These are phyloP conservation scores for Sminthurinus aureus DNA, from an alignment of 2,888 invertebrate species.

Conservation along the genomic window DNA sequence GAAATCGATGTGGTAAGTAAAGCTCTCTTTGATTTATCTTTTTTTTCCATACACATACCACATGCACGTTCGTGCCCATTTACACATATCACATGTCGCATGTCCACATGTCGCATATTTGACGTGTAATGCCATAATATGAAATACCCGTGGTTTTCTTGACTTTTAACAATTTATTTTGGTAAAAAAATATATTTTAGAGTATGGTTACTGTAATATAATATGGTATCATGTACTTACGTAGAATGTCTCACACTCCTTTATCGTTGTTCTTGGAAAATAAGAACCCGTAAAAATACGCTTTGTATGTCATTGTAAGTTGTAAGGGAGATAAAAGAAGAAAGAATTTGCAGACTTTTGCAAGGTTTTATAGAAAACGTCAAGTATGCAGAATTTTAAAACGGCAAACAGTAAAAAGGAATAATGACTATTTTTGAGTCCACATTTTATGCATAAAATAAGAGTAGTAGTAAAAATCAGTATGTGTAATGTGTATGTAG, in stretches of 20 bases:
- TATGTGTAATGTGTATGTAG: background rate
- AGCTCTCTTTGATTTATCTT: background rate
- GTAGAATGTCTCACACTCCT: too few relatives aligned
- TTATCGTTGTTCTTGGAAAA: too few relatives aligned
- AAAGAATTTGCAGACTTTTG: too few relatives aligned
- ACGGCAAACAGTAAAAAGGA: background rate
- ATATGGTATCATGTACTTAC: too few relatives aligned
- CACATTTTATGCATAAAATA: background rate
- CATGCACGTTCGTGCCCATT: too few relatives aligned
- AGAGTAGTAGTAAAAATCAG: background rate
- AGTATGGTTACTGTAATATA: too few relatives aligned
- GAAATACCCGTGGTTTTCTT: background rate
- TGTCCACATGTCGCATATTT: background rate
- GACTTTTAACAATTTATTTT: background rate
- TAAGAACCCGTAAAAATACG: too few relatives aligned
- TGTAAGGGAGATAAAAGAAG: too few relatives aligned
- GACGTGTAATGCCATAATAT: background rate
- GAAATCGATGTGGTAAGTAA: slow-evolving; percentile 90
- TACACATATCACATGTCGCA: background rate
- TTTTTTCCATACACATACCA: background rate
- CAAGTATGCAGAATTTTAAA: too few relatives aligned
- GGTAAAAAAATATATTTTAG: too few relatives aligned
- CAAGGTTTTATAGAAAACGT: too few relatives aligned
- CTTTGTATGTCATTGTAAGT: too few relatives aligned
- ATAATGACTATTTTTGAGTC: background rate